phyloP scores from a whole-genome alignment of 1,140 invertebrate genomes.

The Thaumetopoea pityocampa region DNA sequence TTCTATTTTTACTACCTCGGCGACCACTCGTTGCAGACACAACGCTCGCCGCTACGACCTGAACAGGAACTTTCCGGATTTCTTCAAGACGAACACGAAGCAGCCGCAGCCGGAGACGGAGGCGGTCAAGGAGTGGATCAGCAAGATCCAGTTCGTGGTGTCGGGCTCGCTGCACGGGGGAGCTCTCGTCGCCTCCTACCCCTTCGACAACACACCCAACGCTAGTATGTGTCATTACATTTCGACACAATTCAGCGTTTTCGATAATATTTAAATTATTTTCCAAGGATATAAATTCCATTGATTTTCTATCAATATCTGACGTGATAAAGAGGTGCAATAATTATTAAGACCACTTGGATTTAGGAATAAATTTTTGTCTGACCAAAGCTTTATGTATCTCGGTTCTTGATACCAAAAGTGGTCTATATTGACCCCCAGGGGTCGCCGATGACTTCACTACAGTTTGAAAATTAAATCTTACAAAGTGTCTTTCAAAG shows the following conservation, averaged over 20 bases:
- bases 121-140: slow-evolving; percentile 95
- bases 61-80: slow-evolving; percentile 95
- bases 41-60: slow-evolving; percentile 92
- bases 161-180: slow-evolving; percentile 95
- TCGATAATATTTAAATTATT: slow-evolving; percentile 8
- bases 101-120: slow-evolving; percentile 93
- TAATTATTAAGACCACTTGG: no score
- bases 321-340: no score
- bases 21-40: slow-evolving; percentile 81
- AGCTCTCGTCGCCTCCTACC: slow-evolving; percentile 93
- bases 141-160: slow-evolving; percentile 93
- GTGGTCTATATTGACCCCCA: no score
- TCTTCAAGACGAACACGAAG: slow-evolving; percentile 92
- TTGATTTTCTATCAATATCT: slow-evolving; percentile 1
- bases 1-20: no score
- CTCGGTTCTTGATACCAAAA: no score
- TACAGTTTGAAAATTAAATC: no score
- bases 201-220: slow-evolving; percentile 94
- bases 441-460: no score
- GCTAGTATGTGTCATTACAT: slow-evolving; percentile 89
- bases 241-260: no score
- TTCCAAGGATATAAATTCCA: neutral
- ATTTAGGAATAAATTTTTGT: no score
- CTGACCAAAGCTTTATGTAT: no score
- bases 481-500: no score